Evolutionary conservation across 64 coral and sea anemone species (phyloP).

Genomic region (Montipora efflorescens): DNA sequence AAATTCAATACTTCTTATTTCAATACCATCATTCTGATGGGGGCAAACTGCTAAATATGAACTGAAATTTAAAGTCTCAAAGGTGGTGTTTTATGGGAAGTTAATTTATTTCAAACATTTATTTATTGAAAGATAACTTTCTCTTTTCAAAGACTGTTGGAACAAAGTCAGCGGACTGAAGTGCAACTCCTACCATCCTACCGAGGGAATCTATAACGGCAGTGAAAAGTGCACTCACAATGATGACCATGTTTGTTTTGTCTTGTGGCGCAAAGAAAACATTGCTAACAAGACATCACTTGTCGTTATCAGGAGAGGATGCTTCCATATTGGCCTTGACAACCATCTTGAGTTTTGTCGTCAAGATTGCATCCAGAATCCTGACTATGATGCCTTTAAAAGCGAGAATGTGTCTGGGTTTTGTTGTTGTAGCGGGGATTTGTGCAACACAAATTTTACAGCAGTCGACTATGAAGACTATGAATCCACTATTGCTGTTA

Average conservation of each 20-base stretch:
- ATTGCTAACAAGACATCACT: constrained; percentile 17
- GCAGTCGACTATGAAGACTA: constrained; percentile 48
- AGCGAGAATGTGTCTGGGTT: constrained; percentile 65
- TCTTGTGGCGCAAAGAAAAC: neutral
- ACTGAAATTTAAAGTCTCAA: too few relatives aligned
- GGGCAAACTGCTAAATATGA: too few relatives aligned
- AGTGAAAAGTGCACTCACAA: neutral
- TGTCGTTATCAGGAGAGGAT: constrained; percentile 41
- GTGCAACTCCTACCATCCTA: constrained; percentile 1
- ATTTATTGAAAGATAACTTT: neutral
- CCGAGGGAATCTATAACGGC: neutral
- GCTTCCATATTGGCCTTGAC: constrained; percentile 10
- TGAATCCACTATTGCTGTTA: constrained; percentile 23
- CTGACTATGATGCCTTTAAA: constrained; percentile 36
- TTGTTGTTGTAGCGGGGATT: constrained; percentile 74
- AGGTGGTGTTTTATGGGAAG: too few relatives aligned
- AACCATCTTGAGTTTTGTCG: neutral
- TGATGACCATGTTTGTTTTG: constrained; percentile 6
- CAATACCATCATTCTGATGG: too few relatives aligned
- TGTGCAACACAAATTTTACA: constrained; percentile 85
- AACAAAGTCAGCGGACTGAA: neutral
- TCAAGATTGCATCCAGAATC: constrained; percentile 75
- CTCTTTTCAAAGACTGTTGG: neutral
- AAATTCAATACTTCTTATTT: too few relatives aligned
- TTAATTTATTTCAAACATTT: neutral